Evolutionary conservation across 1,140 invertebrate genomes (phyloP), one percentile per base, ranked within the genome.

Genomic region (Fopius arisanus): DNA sequence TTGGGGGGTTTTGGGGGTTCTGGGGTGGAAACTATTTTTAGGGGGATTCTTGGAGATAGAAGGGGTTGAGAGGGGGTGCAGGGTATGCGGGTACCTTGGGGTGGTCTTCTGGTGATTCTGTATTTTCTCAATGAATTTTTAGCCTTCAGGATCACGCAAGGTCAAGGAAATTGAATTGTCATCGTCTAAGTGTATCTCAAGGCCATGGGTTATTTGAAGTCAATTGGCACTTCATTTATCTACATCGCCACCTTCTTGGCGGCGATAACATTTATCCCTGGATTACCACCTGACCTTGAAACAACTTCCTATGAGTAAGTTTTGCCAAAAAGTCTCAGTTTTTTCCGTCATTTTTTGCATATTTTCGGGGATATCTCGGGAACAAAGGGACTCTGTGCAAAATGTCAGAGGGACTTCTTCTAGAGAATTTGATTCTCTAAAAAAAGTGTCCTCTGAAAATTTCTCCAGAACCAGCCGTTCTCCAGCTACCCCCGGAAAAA

Each of bases 241-340:
- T 87, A 86, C 51, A 77, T 86, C 28, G 78, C 80, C n/a, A 41
- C 84, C 10, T 75, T 85, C 41, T 37, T 86, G 43, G 78, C 82
- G 29, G 29, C 88, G 0, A 80, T 92, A 19, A 86, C 88, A 0
- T 90, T 90, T 73, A 78, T 91, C 12, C 91, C 91, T 3, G 90
- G 90, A 76, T 73, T 92, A 37, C 90, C 90, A 21, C 91, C 91
- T 4, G 72, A 89, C 66, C 82, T 83, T n/a, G 82, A 87, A 12
- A 90, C 89, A 74, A 79, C 81, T 3, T 81, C 88, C 54, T 90
- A 87, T 73, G 88, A 81, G 90, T 91, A 83, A 83, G 79, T 37
- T 37, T 40, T 72, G n/a, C n/a, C n/a, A n/a, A n/a, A n/a, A n/a
- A n/a, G n/a, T n/a, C 41, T 37, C 5, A 29, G 59, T 74, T 29